phyloP scores from a whole-genome alignment of 2,113 vertebrate genomes.

The Prolemur simus region DNA sequence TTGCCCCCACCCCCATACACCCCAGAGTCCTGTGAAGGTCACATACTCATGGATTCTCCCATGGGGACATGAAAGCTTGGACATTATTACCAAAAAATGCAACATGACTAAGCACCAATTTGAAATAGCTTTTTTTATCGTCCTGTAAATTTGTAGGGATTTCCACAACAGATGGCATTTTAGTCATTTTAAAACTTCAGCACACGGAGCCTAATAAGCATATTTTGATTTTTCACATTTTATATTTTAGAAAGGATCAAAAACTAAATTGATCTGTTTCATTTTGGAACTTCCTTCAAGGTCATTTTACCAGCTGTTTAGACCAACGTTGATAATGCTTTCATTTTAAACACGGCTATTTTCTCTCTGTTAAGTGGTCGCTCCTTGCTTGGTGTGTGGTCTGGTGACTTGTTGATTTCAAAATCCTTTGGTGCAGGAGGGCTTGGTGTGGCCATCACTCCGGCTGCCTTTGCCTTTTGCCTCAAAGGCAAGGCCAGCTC shows the following conservation, averaged over 20 bases:
- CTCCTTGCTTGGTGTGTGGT: neutral
- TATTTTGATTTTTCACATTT: slow-evolving; percentile 25
- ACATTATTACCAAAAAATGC: neutral
- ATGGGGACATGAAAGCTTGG: neutral
- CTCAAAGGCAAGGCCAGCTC: rapidly evolving
- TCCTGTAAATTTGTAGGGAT: neutral
- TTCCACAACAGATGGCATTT: neutral
- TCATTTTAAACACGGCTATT: slow-evolving; percentile 50
- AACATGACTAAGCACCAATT: neutral
- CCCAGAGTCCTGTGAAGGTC: neutral
- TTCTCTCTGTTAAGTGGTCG: neutral
- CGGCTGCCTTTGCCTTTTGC: neutral
- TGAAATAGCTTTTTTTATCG: neutral
- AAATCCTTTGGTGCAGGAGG: neutral
- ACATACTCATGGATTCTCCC: neutral
- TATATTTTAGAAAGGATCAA: neutral
- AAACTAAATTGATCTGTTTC: neutral
- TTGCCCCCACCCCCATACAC: neutral
- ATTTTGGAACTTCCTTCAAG: slow-evolving; percentile 10
- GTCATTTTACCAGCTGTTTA: neutral
- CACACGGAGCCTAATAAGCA: neutral
- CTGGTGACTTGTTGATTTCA: slow-evolving; percentile 30
- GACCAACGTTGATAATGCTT: neutral
- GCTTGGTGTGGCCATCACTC: neutral
- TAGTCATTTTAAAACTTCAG: slow-evolving; percentile 20